Percentiles rank a stretch among this genome's conserved stretches.
phyloP scores from a whole-genome alignment of 2,888 invertebrate species.

The Pseudeuparius sepicola region DNA sequence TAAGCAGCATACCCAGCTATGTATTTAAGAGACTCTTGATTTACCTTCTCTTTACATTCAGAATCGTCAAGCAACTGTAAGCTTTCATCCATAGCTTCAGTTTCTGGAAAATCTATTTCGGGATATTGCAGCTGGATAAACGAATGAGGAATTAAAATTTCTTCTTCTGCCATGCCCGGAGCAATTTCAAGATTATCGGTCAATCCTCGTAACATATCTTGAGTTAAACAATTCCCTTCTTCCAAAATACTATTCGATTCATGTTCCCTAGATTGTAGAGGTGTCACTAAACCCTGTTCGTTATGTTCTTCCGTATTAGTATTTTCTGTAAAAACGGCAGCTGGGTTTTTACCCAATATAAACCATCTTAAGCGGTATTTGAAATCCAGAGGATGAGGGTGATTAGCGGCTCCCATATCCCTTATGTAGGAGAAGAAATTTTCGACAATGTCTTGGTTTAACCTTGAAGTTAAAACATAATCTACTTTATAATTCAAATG shows the following conservation, averaged over 20 bases:
- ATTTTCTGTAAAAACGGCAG: slow-evolving; percentile 3
- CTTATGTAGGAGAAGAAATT: too few relatives aligned
- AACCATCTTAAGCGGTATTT: too few relatives aligned
- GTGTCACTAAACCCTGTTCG: slow-evolving; percentile 2
- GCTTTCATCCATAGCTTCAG: slow-evolving; percentile 2
- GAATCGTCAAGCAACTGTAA: slow-evolving; percentile 2
- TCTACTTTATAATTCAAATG: too few relatives aligned
- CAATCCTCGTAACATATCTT: slow-evolving; percentile 3
- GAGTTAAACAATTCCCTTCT: slow-evolving; percentile 1
- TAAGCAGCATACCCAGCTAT: slow-evolving; percentile 3
- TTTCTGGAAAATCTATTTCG: slow-evolving; percentile 3
- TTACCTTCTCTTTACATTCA: too few relatives aligned
- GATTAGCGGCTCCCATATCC: too few relatives aligned
- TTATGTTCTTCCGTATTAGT: slow-evolving; percentile 1
- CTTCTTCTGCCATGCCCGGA: slow-evolving; percentile 2
- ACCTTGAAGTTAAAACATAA: too few relatives aligned
- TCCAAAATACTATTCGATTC: slow-evolving; percentile 2
- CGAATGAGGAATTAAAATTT: too few relatives aligned
- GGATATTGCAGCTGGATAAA: slow-evolving; percentile 3
- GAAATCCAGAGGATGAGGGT: too few relatives aligned
- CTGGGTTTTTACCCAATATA: too few relatives aligned
- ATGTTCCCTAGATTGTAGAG: slow-evolving; percentile 2
- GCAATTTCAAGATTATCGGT: slow-evolving; percentile 2
- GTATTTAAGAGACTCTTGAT: slow-evolving; percentile 3
- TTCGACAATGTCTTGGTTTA: too few relatives aligned